phyloP scores from a whole-genome alignment of 2,797 vertebrate species.

The Syndactyla subalaris region DNA sequence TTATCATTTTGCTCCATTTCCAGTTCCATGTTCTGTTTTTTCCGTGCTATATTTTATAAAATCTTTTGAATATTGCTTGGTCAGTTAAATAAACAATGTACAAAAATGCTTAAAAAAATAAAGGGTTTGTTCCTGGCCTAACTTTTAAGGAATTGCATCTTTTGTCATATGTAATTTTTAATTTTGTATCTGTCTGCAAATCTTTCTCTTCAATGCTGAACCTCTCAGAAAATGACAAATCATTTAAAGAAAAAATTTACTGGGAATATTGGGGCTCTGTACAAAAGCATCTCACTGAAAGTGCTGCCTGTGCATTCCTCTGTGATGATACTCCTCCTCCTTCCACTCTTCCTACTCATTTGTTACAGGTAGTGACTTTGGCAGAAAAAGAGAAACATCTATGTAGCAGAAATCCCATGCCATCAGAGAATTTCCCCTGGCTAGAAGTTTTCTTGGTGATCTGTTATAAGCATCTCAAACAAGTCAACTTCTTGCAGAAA shows the following conservation, averaged over 20 bases:
- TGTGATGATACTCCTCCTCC: neutral
- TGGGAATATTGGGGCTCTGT: slow-evolving; percentile 28
- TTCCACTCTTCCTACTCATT: slow-evolving; percentile 1
- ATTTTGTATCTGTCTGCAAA: neutral
- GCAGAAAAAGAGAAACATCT: neutral
- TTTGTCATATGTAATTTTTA: neutral
- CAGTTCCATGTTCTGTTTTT: neutral
- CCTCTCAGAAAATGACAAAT: slow-evolving; percentile 15
- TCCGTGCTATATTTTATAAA: neutral
- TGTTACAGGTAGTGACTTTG: neutral
- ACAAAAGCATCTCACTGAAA: neutral
- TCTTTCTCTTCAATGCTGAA: neutral
- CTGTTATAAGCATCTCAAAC: neutral
- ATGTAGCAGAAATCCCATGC: neutral
- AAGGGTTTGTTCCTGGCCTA: neutral
- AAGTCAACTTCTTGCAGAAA: neutral
- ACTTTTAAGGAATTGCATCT: neutral
- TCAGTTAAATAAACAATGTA: neutral
- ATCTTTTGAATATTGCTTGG: neutral
- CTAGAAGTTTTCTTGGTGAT: neutral
- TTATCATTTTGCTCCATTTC: neutral
- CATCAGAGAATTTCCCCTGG: neutral
- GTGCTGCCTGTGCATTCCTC: neutral
- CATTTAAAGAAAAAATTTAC: slow-evolving; percentile 39
- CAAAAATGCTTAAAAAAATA: neutral